Percentiles rank a stretch among this genome's conserved stretches.
These are phyloP conservation scores for Drosophila pseudoobscura DNA, from an alignment of 1,140 invertebrate species.

Conservation along the genomic window DNA sequence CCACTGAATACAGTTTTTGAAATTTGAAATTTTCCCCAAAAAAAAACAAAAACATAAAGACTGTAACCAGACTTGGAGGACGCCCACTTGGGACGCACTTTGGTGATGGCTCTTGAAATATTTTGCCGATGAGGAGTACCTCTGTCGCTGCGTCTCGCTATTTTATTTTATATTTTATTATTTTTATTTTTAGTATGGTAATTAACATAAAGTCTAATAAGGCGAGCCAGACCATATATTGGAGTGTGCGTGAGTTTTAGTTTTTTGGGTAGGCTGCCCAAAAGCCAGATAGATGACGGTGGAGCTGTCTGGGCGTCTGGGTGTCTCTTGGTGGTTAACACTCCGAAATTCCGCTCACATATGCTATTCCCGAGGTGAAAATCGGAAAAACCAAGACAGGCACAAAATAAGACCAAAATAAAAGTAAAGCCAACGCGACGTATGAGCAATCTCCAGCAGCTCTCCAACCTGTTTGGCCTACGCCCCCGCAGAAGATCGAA, in stretches of 20 bases:
- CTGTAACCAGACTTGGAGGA: slow-evolving; percentile 23
- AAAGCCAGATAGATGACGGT: slow-evolving; percentile 24
- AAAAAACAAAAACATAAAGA: slow-evolving; percentile 23
- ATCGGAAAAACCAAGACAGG: slow-evolving; percentile 37
- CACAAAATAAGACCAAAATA: not conserved
- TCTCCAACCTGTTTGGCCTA: slow-evolving; percentile 62
- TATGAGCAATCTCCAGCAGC: slow-evolving; percentile 56
- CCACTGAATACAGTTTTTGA: slow-evolving; percentile 21
- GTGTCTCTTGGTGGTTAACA: slow-evolving; percentile 37
- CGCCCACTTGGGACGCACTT: slow-evolving; percentile 45
- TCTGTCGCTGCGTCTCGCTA: slow-evolving; percentile 3
- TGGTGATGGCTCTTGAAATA: slow-evolving; percentile 52
- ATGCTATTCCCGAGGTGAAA: slow-evolving; percentile 49
- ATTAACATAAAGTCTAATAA: slow-evolving; percentile 77
- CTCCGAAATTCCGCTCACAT: slow-evolving; percentile 63
- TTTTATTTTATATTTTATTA: slow-evolving; percentile 14
- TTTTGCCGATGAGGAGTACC: not conserved
- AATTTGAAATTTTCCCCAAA: slow-evolving; percentile 27
- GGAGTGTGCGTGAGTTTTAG: slow-evolving; percentile 43
- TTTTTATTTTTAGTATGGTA: slow-evolving; percentile 69
- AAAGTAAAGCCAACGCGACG: slow-evolving; percentile 47
- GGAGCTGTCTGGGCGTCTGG: not conserved
- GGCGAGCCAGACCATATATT: slow-evolving; percentile 59
- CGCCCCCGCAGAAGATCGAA: slow-evolving; percentile 53
- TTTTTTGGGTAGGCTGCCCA: slow-evolving; percentile 46